These are phyloP conservation scores for Xylophagus ater DNA, from an alignment of 2,888 invertebrate species.

Conservation along the genomic window DNA sequence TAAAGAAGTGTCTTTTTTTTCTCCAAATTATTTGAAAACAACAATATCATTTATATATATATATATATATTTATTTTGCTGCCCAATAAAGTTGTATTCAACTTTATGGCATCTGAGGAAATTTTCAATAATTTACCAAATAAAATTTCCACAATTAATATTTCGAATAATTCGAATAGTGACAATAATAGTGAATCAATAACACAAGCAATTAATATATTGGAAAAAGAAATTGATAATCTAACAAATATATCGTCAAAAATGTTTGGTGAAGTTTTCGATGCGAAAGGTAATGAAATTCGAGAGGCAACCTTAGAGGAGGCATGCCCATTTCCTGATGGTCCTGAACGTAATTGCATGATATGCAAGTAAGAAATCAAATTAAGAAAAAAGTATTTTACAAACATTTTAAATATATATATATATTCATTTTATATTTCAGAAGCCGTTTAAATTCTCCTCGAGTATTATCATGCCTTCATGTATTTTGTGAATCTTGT, in stretches of 20 bases:
- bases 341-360: conserved; percentile 50
- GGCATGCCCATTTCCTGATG: conserved; percentile 32
- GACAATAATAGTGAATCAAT: conserved; percentile 17
- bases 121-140: conserved; percentile 18
- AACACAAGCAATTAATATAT: not conserved
- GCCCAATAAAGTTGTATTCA: conserved; percentile 16
- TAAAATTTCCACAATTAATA: conserved; percentile 1
- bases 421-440: conserved; percentile 26
- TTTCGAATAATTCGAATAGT: conserved; percentile 10
- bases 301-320: conserved; percentile 34
- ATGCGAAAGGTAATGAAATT: conserved; percentile 24
- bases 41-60: conserved; percentile 2
- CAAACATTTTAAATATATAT: not conserved
- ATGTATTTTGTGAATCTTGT: conserved; percentile 90
- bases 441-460: conserved; percentile 69
- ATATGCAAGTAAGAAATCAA: conserved; percentile 49
- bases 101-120: conserved; percentile 28
- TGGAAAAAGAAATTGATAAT: conserved; percentile 4
- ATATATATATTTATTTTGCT: too few relatives aligned
- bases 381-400: not conserved
- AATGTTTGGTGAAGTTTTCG: conserved; percentile 30
- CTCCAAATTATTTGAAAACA: conserved; percentile 5
- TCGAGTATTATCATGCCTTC: conserved; percentile 82
- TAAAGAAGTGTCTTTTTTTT: conserved; percentile 6
- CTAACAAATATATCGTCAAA: conserved; percentile 16